Base-by-base conservation (phyloP, 2,113 vertebrate species). In the Orthochromis malagaraziensis region DNA sequence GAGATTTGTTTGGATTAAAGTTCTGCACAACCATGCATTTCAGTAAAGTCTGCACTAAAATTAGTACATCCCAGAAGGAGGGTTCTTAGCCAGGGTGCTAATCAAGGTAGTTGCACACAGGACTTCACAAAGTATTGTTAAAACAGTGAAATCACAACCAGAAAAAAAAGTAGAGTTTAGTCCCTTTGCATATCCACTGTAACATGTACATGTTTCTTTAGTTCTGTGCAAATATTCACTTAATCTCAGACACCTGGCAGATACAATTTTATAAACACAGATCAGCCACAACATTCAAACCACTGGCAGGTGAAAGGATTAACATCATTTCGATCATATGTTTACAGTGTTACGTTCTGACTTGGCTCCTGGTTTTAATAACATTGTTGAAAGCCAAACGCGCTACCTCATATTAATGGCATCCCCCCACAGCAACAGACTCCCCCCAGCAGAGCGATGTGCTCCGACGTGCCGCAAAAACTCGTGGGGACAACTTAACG, bases 11-110 rank as follows among this genome's bases (percentile, higher is more conserved):
- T 85, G 5, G 60, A 80, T 79, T 89, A 92, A 83, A 87, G 79
- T 47, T 89, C 60, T 84, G 77, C 85, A 95, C 91, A 91, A 86
- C 53, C 93, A 94, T 91, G 88, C 92, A 88, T 82, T 90, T 93
- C 84, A 84, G 54, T 81, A 53, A 75, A 83, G 90, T 87, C 53
- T 84, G 79, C 60, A 81, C 79, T 65, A 60, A 47, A 75, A 11
- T 75, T 1, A 12, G 16, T 38, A 57, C 24, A 80, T 19, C 19
- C 40, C 84, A 60, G 81, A 87, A 51, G 51, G 84, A 75, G 63
- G 31, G 54, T 26, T 91, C 31, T 82, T 51, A 19, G 45, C 26
- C 70, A 82, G 68, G 35, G 77, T 40, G 90, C 26, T 84, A 26
- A 53, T 75, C 12, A 49, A 84, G 40, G 40, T 81, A 1, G 38